Evolutionary conservation across 2,113 vertebrate species (phyloP).

Genomic region (Hymenochirus boettgeri): DNA sequence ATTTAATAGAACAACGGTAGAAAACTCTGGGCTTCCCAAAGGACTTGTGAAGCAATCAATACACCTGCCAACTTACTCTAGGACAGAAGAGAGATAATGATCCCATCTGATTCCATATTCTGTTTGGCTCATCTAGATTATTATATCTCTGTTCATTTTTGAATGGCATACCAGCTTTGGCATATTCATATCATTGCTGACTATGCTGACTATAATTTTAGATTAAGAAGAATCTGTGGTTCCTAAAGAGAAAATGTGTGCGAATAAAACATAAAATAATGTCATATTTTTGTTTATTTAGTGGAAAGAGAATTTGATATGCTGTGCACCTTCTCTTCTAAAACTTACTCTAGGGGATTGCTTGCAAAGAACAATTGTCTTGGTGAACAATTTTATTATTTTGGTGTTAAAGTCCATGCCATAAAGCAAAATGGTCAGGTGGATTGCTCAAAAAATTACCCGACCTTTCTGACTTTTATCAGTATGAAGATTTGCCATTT

Average conservation of each 20-base stretch:
- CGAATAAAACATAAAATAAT: background rate
- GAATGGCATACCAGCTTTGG: background rate
- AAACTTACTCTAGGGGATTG: background rate
- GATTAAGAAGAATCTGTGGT: background rate
- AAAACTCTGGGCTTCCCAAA: constrained; percentile 1
- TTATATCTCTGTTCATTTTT: constrained; percentile 7
- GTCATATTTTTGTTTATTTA: background rate
- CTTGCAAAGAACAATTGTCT: background rate
- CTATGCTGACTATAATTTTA: background rate
- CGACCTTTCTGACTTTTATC: background rate
- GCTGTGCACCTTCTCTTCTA: background rate
- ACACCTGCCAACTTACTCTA: background rate
- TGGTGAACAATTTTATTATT: background rate
- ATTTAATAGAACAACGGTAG: constrained; percentile 4
- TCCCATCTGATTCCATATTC: background rate
- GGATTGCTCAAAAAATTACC: background rate
- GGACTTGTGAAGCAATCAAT: constrained; percentile 21
- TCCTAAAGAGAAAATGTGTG: background rate
- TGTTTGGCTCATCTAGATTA: constrained; percentile 4
- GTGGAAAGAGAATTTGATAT: background rate
- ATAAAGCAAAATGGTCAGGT: background rate
- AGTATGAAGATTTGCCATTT: background rate
- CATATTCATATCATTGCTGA: background rate
- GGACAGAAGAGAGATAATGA: constrained; percentile 29
- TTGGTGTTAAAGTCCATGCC: background rate